A percentile compares a stretch with the other conserved stretches of the same genome.
Conservation (phyloP, 2,113 vertebrate genomes). For the Hippotragus niger region DNA sequence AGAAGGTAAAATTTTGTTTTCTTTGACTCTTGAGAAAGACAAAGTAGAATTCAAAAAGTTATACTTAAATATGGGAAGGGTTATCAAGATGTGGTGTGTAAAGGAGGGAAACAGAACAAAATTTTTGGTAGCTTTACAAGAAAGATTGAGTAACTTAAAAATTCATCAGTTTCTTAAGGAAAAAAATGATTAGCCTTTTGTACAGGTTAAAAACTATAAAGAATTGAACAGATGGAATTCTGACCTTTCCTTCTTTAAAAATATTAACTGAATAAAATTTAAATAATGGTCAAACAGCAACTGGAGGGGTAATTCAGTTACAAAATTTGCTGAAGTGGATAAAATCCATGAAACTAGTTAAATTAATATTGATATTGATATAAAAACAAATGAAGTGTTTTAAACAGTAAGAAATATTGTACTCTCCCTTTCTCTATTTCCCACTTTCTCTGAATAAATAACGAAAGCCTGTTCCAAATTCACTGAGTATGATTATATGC, state of each 20-base stretch:
- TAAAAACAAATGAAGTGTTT: background rate
- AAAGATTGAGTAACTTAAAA: background rate
- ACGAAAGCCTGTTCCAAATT: background rate
- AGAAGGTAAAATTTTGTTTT: background rate
- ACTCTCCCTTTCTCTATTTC: no score
- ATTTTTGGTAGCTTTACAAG: background rate
- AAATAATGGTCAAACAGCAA: background rate
- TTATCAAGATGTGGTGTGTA: background rate
- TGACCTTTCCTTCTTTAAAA: background rate
- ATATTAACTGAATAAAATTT: background rate
- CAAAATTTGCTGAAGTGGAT: background rate
- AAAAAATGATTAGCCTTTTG: background rate
- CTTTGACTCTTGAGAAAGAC: background rate
- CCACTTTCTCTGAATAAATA: background rate
- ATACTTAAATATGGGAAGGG: background rate
- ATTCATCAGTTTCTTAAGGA: background rate
- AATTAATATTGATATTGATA: background rate
- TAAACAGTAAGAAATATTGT: background rate
- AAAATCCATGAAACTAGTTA: background rate
- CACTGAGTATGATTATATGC: background rate
- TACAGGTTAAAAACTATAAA: background rate
- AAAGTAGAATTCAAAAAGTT: background rate
- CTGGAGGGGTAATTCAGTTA: background rate
- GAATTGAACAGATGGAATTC: background rate
- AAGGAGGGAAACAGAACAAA: background rate